Evolutionary conservation across 2,113 vertebrate species (phyloP), one percentile per base, ranked within the genome.

Genomic region (Lepidothrix coronata): DNA sequence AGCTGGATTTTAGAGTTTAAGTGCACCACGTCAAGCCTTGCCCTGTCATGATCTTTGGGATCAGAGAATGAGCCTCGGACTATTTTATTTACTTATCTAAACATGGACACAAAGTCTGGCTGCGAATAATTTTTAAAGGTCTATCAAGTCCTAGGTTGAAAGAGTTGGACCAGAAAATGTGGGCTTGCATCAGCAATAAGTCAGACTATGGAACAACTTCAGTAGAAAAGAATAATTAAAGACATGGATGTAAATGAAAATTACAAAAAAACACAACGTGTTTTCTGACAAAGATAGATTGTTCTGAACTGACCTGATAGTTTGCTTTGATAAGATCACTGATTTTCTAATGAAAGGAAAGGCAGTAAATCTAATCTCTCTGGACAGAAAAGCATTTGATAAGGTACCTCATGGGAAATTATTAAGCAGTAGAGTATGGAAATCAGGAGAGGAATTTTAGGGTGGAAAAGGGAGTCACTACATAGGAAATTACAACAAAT

Each of bases 281-380:
- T 59, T 91, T 89, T 96, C 74, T 92, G 80, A 84, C 90, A 85
- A 80, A 96, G 68, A 87, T 39, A 86, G 57, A 81, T 84, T 23
- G 17, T 76, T 91, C 68, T 78, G 57, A 93, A 71, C 68, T 75
- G 52, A 86, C 33, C 61, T 71, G 81, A 91, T 91, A 3, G 17
- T 84, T 93, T 75, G 8, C 76, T 93, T 92, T 78, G 72, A 81
- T 81, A 84, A 84, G 21, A 84, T 81, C 79, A 81, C 68, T 81
- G 76, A 85, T 92, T 89, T 92, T 95, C 70, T 91, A 92, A 91
- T 78, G 68, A 93, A 92, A 92, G 65, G 85, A 89, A 93, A 92
- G 30, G n/a, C 67, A 95, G 43, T 14, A 89, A 80, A 80, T 95
- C 43, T 93, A 91, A 81, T 91, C 80, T 89, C 80, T 84, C 76